These are phyloP conservation scores for Antitype chi DNA, from an alignment of 2,888 invertebrate species.

Conservation along the genomic window DNA sequence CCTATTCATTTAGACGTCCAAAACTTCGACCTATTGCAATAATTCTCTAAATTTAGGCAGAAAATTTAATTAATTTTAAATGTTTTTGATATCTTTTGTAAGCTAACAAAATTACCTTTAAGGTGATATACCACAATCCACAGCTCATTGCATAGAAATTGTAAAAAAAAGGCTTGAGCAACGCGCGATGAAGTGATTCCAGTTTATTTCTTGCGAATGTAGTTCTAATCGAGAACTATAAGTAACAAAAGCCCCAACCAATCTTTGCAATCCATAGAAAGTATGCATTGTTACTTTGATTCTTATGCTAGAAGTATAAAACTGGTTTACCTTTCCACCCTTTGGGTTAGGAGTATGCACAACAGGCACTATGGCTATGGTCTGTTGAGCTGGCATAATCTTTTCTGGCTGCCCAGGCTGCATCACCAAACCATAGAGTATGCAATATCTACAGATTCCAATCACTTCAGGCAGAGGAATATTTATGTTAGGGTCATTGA, in stretches of 20 bases:
- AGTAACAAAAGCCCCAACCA: no score
- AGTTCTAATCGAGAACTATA: neutral
- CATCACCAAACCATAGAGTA: slow-evolving; percentile 88
- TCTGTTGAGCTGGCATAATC: slow-evolving; percentile 91
- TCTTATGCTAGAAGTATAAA: neutral
- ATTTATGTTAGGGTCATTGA: slow-evolving; percentile 77
- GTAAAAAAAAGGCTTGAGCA: no score
- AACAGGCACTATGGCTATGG: slow-evolving; percentile 89
- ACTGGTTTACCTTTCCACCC: slow-evolving; percentile 90
- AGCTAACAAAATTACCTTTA: no score
- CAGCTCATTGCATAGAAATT: no score
- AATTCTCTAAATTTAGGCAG: no score
- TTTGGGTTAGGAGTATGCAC: slow-evolving; percentile 79
- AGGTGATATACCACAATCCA: no score
- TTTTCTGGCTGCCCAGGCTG: slow-evolving; percentile 84
- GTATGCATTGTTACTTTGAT: neutral
- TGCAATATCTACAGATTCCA: slow-evolving; percentile 90
- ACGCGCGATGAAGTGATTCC: no score
- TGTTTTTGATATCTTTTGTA: no score
- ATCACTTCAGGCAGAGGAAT: slow-evolving; percentile 88
- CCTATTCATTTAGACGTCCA: no score
- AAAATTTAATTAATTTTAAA: no score
- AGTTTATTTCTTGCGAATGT: no score
- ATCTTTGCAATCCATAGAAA: neutral
- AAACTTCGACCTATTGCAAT: no score